Evolutionary conservation across 2,888 invertebrate genomes (phyloP).

Genomic region (Arctia plantaginis): DNA sequence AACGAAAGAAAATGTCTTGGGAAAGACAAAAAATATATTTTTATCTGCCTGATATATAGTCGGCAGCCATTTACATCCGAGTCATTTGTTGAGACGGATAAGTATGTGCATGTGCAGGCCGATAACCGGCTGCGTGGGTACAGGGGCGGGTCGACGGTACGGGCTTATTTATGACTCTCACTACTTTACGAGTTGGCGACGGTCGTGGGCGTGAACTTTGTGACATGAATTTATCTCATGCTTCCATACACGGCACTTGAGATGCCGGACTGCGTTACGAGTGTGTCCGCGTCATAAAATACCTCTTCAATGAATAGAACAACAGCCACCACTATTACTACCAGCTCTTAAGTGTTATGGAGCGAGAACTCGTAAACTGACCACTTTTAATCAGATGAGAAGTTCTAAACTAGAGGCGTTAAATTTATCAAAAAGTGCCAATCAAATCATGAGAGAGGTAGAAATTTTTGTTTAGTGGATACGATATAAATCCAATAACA

Average conservation of each 20-base stretch:
- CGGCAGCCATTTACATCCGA: slow-evolving; percentile 37
- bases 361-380: slow-evolving; percentile 55
- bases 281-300: slow-evolving; percentile 72
- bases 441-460: neutral
- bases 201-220: slow-evolving; percentile 69
- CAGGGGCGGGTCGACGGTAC: slow-evolving; percentile 48
- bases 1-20: slow-evolving; percentile 21
- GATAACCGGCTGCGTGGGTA: slow-evolving; percentile 41
- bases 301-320: slow-evolving; percentile 75
- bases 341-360: slow-evolving; percentile 55
- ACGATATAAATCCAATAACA: neutral
- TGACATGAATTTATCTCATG: slow-evolving; percentile 72
- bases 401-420: slow-evolving; percentile 13
- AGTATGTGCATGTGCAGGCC: slow-evolving; percentile 38
- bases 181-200: slow-evolving; percentile 75
- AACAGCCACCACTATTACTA: slow-evolving; percentile 48
- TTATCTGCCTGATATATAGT: slow-evolving; percentile 28
- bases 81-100: slow-evolving; percentile 39
- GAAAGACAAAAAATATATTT: slow-evolving; percentile 29
- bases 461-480: neutral
- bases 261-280: slow-evolving; percentile 54
- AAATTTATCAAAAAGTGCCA: slow-evolving; percentile 5
- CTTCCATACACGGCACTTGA: slow-evolving; percentile 63
- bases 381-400: slow-evolving; percentile 41
- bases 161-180: slow-evolving; percentile 75